These are phyloP conservation scores for Panthera tigris DNA, from an alignment of 2,113 vertebrate genomes.

Conservation along the genomic window DNA sequence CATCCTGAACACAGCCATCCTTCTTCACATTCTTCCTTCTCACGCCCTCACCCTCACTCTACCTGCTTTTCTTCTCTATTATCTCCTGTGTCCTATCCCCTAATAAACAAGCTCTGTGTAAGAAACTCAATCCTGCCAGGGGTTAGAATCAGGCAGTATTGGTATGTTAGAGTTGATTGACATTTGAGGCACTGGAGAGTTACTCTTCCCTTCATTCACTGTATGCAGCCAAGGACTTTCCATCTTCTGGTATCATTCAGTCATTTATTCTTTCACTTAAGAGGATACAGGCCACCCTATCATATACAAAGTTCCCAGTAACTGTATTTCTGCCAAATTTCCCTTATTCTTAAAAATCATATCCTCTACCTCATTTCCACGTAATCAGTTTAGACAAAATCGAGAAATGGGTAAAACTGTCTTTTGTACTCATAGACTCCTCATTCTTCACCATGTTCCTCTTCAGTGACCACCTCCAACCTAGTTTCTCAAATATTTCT, in stretches of 20 bases:
- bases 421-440: not conserved
- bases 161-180: not conserved
- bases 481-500: not conserved
- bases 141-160: not conserved
- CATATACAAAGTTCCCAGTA: not conserved
- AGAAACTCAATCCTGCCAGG: not conserved
- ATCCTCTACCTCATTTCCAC: not conserved
- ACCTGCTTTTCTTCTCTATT: not conserved
- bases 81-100: not conserved
- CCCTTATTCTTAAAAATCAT: not conserved
- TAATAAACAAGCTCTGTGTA: not conserved
- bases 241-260: not conserved
- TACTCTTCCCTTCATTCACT: not conserved
- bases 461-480: not conserved
- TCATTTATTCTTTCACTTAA: not conserved
- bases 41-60: not conserved
- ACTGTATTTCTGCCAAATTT: not conserved
- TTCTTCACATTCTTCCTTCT: not conserved
- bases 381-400: not conserved
- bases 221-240: not conserved
- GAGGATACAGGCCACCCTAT: not conserved
- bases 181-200: not conserved
- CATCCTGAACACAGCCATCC: not conserved
- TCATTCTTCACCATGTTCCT: not conserved
- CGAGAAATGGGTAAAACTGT: not conserved